Percentiles rank a stretch among this genome's conserved stretches.
Evolutionary conservation across 2,888 invertebrate genomes (phyloP).

Genomic region (Drosophila tripunctata): DNA sequence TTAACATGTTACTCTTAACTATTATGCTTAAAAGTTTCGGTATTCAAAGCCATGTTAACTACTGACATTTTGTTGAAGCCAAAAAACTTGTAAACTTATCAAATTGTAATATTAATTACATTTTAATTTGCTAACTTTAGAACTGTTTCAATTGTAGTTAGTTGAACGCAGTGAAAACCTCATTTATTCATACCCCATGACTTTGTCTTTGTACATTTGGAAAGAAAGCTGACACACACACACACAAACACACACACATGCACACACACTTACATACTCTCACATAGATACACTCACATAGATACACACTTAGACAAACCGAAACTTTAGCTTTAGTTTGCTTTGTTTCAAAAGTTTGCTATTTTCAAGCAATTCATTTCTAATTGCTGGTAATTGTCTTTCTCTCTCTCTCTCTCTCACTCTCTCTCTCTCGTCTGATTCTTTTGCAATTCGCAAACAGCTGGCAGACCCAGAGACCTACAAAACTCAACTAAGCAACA

Average conservation of each 20-base stretch:
- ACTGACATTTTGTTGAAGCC: not conserved
- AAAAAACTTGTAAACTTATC: not conserved
- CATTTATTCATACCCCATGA: conserved; percentile 24
- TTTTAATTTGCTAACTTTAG: not conserved
- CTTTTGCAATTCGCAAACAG: conserved; percentile 53
- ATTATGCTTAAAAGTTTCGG: not conserved
- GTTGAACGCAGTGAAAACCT: conserved; percentile 2
- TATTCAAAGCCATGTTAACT: not conserved
- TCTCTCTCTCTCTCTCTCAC: not conserved
- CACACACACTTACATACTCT: not conserved
- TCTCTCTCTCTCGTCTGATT: conserved; percentile 1
- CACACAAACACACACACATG: not conserved
- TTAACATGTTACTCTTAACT: too few species aligned
- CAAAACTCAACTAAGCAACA: conserved; percentile 60
- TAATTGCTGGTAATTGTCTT: conserved; percentile 77
- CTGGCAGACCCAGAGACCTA: conserved; percentile 75
- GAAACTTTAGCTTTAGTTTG: conserved; percentile 55
- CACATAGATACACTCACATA: not conserved
- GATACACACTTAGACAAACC: conserved; percentile 8
- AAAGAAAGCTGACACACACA: conserved; percentile 3
- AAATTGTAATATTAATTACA: conserved; percentile 12
- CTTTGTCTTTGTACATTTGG: conserved; percentile 23
- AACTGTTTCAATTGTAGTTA: not conserved
- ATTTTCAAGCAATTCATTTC: conserved; percentile 73
- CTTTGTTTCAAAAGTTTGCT: conserved; percentile 60